These are phyloP conservation scores for Megalopta genalis DNA, from an alignment of 1,140 invertebrate genomes.

Conservation along the genomic window DNA sequence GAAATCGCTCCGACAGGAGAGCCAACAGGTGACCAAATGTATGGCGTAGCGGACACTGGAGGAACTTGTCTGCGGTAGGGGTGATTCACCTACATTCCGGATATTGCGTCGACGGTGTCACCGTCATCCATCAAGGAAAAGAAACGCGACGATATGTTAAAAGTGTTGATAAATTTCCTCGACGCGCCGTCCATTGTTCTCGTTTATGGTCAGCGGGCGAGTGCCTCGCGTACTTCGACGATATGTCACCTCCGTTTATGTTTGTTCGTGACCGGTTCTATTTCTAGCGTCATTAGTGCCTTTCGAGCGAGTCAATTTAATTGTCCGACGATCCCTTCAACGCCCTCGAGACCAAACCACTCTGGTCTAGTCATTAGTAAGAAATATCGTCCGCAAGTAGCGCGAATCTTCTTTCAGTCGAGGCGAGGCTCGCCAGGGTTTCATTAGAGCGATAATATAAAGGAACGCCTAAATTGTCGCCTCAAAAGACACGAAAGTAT, in stretches of 20 bases:
- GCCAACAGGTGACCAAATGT: neutral
- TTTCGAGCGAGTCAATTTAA: slow-evolving; percentile 34
- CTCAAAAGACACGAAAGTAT: neutral
- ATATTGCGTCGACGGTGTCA: neutral
- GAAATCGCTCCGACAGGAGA: neutral
- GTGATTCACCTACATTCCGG: neutral
- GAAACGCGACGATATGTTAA: neutral
- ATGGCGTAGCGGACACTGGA: neutral
- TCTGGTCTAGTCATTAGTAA: neutral
- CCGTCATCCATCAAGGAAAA: neutral
- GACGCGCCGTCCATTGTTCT: neutral
- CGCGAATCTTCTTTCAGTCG: neutral
- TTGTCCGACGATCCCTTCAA: slow-evolving; percentile 19
- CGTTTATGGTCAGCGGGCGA: slow-evolving; percentile 15
- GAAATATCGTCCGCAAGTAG: neutral
- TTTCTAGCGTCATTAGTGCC: slow-evolving; percentile 33
- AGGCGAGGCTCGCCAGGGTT: neutral
- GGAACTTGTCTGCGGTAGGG: neutral
- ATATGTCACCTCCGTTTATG: slow-evolving; percentile 34
- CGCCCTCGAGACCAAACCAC: neutral
- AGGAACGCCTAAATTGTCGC: neutral
- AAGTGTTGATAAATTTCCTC: neutral
- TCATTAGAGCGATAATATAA: neutral
- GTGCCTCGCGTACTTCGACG: slow-evolving; percentile 23
- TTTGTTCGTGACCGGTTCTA: slow-evolving; percentile 42